phyloP scores from a whole-genome alignment of 2,888 invertebrate species.

The Hypolimnas misippus region DNA sequence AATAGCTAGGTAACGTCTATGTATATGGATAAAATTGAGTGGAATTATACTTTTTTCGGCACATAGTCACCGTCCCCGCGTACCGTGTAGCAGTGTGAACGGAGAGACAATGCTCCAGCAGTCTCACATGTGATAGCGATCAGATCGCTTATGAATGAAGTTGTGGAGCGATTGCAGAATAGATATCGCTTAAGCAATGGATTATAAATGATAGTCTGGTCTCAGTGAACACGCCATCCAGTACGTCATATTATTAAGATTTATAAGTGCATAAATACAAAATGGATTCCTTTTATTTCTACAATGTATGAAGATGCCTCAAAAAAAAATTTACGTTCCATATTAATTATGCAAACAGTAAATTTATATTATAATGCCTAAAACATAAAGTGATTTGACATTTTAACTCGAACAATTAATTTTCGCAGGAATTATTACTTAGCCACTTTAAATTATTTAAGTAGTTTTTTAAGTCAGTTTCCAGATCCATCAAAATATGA shows the following conservation, averaged over 20 bases:
- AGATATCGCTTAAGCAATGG: constrained; percentile 60
- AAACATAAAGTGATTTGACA: no score
- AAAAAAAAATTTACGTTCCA: not conserved
- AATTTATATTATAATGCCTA: no score
- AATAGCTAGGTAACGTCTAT: no score
- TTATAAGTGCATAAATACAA: not conserved
- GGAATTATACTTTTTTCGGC: constrained; percentile 42
- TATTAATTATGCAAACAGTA: no score
- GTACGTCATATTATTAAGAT: constrained; percentile 16
- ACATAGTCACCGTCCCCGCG: constrained; percentile 49
- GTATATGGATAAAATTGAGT: not conserved
- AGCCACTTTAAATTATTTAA: no score
- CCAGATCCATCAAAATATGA: no score
- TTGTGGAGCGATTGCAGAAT: constrained; percentile 53
- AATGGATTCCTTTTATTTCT: not conserved
- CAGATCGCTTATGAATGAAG: constrained; percentile 57
- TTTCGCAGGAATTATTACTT: no score
- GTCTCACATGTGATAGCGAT: constrained; percentile 61
- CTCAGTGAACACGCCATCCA: constrained; percentile 21
- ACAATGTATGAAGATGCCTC: not conserved
- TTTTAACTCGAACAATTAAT: no score
- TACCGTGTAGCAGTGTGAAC: constrained; percentile 52
- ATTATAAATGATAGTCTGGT: constrained; percentile 52
- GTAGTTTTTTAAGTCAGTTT: no score
- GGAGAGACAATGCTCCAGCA: constrained; percentile 54